Evolutionary conservation across 2,888 invertebrate genomes (phyloP), one percentile per base, ranked within the genome.

Genomic region (Apodemia mormo): DNA sequence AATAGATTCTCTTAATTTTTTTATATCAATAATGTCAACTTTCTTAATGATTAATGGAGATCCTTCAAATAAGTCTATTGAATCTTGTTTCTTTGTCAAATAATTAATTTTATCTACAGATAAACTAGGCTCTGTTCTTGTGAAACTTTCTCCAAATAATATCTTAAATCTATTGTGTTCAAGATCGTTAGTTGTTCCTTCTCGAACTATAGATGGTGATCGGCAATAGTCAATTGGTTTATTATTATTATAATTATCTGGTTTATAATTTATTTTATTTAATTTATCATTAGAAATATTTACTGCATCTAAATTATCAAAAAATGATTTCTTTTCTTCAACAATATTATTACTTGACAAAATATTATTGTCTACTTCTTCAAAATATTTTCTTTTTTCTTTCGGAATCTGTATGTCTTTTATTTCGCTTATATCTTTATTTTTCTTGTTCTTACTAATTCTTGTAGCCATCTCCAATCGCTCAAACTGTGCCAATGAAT

Each of bases 151-250:
- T n/a, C 85, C 86, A n/a, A 90, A 72, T 45, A 89, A 79, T 73
- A 83, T 89, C 66, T 85, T 88, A 29, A 89, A 85, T 43, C 84
- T 82, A 58, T 79, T 87, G 0, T 86, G 85, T 77, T 85, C 81
- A 69, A 81, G 84, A 70, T 85, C 79, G 37, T 80, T 79, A 1
- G 72, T 72, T 0, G 73, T 72, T 33, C 83, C 81, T 7, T 90
- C 89, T 79, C 84, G 87, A 0, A 88, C 84, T 52, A 90, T 88
- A 0, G 89, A 87, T 0, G 89, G 88, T 5, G 90, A 90, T 66
- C 87, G 80, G 10, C 85, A 79, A 10, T 82, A 77, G 71, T 84
- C 79, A 69, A 65, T 37, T 72, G 22, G 22, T 22, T 22, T 22
- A 22, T 22, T 0, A 22, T 22, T 0, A 22, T 22, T 22, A 22